Evolutionary conservation across 2,888 invertebrate genomes (phyloP).

Genomic region (Galeopsomyia nigrocyanea): DNA sequence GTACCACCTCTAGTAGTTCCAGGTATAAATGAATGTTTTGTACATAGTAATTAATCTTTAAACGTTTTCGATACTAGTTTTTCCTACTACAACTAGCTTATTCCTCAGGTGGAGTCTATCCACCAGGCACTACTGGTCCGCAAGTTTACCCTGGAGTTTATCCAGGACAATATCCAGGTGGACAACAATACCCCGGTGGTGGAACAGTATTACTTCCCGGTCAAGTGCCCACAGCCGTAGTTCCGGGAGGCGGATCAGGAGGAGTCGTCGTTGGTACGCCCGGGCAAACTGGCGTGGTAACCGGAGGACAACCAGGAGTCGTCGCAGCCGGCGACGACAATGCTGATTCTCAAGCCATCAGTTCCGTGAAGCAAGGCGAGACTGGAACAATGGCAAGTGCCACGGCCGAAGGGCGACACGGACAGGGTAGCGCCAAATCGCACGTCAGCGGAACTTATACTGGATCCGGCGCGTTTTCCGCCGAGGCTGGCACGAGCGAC

Average conservation of each 20-base stretch:
- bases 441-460: conserved; percentile 86
- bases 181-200: conserved; percentile 19
- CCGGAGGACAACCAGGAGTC: conserved; percentile 17
- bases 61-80: neutral
- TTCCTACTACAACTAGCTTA: neutral
- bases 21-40: conserved; percentile 9
- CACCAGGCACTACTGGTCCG: neutral
- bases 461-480: conserved; percentile 84
- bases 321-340: conserved; percentile 70
- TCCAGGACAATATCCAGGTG: conserved; percentile 31
- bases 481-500: conserved; percentile 85
- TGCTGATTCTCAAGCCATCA: conserved; percentile 82
- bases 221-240: conserved; percentile 18
- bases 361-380: conserved; percentile 72
- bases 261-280: conserved; percentile 39
- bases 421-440: conserved; percentile 83
- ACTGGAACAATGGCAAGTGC: conserved; percentile 83
- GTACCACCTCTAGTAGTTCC: conserved; percentile 25
- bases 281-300: neutral
- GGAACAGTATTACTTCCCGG: conserved; percentile 31
- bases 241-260: conserved; percentile 9
- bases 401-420: conserved; percentile 82
- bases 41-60: neutral
- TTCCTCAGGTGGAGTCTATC: conserved; percentile 8
- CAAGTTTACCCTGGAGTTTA: conserved; percentile 5